These are phyloP conservation scores for Sacculina carcini DNA, from an alignment of 2,888 invertebrate species.

Conservation along the genomic window DNA sequence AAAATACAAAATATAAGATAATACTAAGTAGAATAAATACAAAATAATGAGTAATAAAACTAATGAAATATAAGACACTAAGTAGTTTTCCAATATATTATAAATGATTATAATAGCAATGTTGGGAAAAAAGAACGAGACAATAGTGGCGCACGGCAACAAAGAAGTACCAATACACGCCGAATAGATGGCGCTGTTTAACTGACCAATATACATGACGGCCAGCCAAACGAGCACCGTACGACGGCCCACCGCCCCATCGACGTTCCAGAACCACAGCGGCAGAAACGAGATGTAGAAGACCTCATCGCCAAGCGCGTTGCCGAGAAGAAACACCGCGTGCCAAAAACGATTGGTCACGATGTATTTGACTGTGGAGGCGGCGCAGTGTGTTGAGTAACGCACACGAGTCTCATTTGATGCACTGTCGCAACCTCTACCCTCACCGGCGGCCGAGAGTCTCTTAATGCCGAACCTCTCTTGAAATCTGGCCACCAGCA, in stretches of 20 bases:
- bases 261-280: conserved; percentile 83
- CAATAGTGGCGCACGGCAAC: not conserved
- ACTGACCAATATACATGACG: conserved; percentile 53
- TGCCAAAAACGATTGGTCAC: conserved; percentile 34
- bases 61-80: no score
- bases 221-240: conserved; percentile 56
- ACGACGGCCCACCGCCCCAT: conserved; percentile 55
- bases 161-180: not conserved
- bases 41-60: no score
- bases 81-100: no score
- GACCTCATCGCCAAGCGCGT: conserved; percentile 63
- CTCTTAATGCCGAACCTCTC: not conserved
- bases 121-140: not conserved
- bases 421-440: no score
- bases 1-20: no score
- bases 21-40: no score
- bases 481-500: not conserved
- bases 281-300: conserved; percentile 79
- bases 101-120: no score
- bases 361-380: no score
- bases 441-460: no score
- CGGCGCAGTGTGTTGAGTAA: no score
- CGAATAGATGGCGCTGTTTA: not conserved
- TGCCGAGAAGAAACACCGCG: conserved; percentile 56
- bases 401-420: no score